phyloP scores from a whole-genome alignment of 2,113 vertebrate genomes.

The Orycteropus afer region DNA sequence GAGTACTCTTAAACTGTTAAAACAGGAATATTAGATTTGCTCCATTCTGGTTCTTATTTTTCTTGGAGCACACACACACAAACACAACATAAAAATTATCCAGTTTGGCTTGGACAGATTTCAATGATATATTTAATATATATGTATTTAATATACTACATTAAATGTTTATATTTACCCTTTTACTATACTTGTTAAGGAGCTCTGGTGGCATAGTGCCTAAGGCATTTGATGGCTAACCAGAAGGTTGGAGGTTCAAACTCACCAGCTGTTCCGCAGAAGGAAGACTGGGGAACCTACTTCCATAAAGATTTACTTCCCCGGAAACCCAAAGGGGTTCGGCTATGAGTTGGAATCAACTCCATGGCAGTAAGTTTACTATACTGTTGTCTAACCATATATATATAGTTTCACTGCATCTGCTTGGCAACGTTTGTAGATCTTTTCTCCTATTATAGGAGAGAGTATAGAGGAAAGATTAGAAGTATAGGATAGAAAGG shows the following conservation, averaged over 20 bases:
- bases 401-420: neutral
- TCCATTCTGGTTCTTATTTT: neutral
- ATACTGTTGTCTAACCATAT: neutral
- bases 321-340: too few species aligned
- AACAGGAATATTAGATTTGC: neutral
- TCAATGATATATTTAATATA: neutral
- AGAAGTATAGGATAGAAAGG: neutral
- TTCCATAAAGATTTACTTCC: too few species aligned
- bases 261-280: too few species aligned
- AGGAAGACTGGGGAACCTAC: too few species aligned
- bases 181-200: too few species aligned
- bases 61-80: neutral
- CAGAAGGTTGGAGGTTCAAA: too few species aligned
- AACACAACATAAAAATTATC: neutral
- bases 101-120: neutral
- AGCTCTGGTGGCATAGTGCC: too few species aligned
- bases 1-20: neutral
- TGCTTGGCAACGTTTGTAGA: neutral
- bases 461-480: neutral
- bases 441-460: neutral
- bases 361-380: too few species aligned
- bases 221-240: too few species aligned
- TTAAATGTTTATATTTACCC: neutral
- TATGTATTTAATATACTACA: neutral
- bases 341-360: too few species aligned